These are phyloP conservation scores for Festucalex cinctus DNA, from an alignment of 2,113 vertebrate species.

Conservation along the genomic window DNA sequence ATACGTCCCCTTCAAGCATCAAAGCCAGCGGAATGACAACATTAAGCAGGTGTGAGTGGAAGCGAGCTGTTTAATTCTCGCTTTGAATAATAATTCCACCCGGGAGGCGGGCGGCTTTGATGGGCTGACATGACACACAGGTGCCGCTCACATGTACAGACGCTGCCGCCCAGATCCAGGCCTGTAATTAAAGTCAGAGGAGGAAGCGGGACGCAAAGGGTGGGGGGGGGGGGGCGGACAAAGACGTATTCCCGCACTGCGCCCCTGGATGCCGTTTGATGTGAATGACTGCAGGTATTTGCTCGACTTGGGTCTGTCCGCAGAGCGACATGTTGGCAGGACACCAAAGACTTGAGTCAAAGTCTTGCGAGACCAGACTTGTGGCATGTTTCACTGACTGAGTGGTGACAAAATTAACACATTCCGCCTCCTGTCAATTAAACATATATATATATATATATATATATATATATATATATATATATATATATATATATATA, in stretches of 20 bases:
- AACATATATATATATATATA: too few species aligned
- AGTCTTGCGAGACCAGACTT: not conserved
- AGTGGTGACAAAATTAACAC: too few species aligned
- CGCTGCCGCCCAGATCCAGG: slow-evolving; percentile 35
- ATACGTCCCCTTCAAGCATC: slow-evolving; percentile 61
- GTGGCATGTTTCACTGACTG: not conserved
- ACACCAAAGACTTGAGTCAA: not conserved
- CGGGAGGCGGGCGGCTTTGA: slow-evolving; percentile 55
- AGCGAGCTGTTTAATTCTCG: slow-evolving; percentile 55
- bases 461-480: too few species aligned
- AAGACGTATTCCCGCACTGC: slow-evolving; percentile 40
- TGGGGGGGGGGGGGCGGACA: slow-evolving; percentile 22
- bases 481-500: too few species aligned
- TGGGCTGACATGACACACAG: slow-evolving; percentile 63
- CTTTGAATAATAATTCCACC: slow-evolving; percentile 66
- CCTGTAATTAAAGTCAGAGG: slow-evolving; percentile 63
- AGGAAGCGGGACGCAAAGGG: slow-evolving; percentile 33
- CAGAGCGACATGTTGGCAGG: not conserved
- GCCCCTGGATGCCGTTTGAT: slow-evolving; percentile 35
- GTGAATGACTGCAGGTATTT: slow-evolving; percentile 26
- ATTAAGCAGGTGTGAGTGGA: slow-evolving; percentile 60
- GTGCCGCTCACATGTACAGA: slow-evolving; percentile 55
- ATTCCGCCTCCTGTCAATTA: too few species aligned
- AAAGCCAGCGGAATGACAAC: slow-evolving; percentile 60
- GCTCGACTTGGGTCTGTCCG: not conserved